Base-by-base conservation (phyloP, 2,888 invertebrate genomes). In the Drosophila mercatorum region DNA sequence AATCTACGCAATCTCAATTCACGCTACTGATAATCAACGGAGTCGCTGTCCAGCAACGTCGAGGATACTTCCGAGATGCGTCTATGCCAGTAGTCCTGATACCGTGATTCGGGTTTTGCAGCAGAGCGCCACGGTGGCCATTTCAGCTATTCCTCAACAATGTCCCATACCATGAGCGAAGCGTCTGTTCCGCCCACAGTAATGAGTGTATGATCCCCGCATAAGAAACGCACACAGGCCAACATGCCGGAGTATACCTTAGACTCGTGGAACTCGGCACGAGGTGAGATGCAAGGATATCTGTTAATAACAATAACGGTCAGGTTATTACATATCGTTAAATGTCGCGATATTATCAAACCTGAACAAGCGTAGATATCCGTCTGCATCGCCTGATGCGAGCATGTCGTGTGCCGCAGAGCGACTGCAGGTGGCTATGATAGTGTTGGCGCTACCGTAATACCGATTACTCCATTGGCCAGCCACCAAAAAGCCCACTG, bases 401-500 rank as follows among this genome's bases (percentile, higher is more conserved):
- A 98, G 93, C 81, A 97, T 94, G 90, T 98, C 97, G 75, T 97
- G 97, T 6, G 96, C 96, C 0, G 96, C 95, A 14, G 97, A 96
- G 73, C 97, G 95, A 93, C 96, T 96, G 11, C 96, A 96, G 2
- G 97, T 96, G 47, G 97, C 95, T 75, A 97, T 95, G 52, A 97
- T 94, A 12, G 97, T 96, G n/a, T 97, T 96, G 36, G 96, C 96
- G 94, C 96, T 95, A 40, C 97, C 96, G 89, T 97, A 97, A 92
- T 96, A 97, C 31, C 97, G 95, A 91, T 97, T 97, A 91, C 97
- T 97, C 97, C 97, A 97, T 93, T 97, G 96, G 59, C 97, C 97
- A 80, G 97, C 96, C 7, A 97, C 96, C 88, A 97, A 94, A 93
- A 97, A 97, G 66, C 97, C 97, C 49, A 98, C 96, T 0, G 97